phyloP scores from a whole-genome alignment of 2,797 vertebrate species.

The Ptychobarbus kaznakovi region DNA sequence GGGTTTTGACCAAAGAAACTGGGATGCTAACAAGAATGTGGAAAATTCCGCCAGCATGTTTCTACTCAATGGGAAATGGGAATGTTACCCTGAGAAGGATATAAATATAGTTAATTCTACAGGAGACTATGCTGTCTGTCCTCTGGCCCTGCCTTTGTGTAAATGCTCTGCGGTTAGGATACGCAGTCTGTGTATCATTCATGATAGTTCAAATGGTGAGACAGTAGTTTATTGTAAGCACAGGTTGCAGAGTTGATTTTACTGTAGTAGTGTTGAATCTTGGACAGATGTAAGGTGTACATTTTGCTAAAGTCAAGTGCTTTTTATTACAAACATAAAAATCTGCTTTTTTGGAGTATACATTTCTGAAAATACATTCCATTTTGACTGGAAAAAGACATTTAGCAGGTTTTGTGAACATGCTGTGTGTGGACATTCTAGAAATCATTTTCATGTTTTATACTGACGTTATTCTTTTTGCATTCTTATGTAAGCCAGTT shows the following conservation, averaged over 20 bases:
- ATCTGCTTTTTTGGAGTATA: not conserved
- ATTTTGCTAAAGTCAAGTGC: not conserved
- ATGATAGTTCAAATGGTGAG: slow-evolving; percentile 18
- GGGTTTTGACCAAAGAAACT: slow-evolving; percentile 60
- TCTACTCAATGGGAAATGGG: slow-evolving; percentile 49
- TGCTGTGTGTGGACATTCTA: not conserved
- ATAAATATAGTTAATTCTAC: slow-evolving; percentile 37
- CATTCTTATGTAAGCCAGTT: not conserved
- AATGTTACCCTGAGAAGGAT: slow-evolving; percentile 17
- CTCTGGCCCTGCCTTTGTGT: slow-evolving; percentile 22
- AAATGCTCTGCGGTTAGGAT: not conserved
- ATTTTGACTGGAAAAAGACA: not conserved
- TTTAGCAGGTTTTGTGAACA: not conserved
- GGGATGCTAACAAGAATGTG: slow-evolving; percentile 56
- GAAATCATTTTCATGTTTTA: not conserved
- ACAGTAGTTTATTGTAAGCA: not conserved
- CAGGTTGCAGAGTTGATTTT: slow-evolving; percentile 8
- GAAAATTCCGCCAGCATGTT: slow-evolving; percentile 51
- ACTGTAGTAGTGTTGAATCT: not conserved
- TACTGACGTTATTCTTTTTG: not conserved
- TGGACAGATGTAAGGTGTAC: not conserved
- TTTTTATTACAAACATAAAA: slow-evolving; percentile 3
- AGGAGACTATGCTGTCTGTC: slow-evolving; percentile 32
- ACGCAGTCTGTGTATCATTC: not conserved
- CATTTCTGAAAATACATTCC: not conserved